Conservation (phyloP, 2,113 vertebrate species). For the Sinocyclocheilus grahami region DNA sequence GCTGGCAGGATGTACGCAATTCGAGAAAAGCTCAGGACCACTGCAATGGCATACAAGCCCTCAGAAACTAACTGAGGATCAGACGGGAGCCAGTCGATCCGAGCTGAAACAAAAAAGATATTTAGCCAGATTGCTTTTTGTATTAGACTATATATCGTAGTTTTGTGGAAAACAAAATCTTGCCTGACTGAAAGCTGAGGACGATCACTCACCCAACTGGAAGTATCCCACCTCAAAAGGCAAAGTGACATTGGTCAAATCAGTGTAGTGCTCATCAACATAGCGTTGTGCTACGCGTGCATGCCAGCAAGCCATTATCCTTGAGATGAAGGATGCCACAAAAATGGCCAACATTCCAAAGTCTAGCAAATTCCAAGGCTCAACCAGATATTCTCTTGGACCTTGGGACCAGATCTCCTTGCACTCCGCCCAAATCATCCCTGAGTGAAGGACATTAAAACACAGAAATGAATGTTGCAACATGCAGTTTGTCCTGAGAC, state of each 20-base stretch:
- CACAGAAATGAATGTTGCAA: background rate
- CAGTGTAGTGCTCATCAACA: conserved; percentile 81
- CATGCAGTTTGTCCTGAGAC: background rate
- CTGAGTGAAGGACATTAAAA: conserved; percentile 65
- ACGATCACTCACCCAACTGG: conserved; percentile 83
- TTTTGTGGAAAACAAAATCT: background rate
- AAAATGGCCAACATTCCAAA: conserved; percentile 99
- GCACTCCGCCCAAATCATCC: conserved; percentile 99
- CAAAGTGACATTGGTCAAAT: conserved; percentile 84
- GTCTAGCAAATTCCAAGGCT: conserved; percentile 97
- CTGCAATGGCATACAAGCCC: conserved; percentile 93
- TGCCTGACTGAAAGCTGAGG: background rate
- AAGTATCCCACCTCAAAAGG: conserved; percentile 91
- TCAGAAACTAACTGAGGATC: conserved; percentile 97
- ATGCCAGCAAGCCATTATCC: conserved; percentile 91
- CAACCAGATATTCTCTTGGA: conserved; percentile 92
- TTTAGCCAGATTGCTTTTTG: background rate
- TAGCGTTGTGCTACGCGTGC: conserved; percentile 86
- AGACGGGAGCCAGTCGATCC: conserved; percentile 89
- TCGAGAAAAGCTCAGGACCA: conserved; percentile 96
- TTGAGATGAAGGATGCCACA: conserved; percentile 92
- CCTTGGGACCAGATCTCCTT: conserved; percentile 99
- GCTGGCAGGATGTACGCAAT: conserved; percentile 97
- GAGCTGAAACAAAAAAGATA: conserved; percentile 76
- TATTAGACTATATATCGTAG: background rate